Base-by-base conservation (phyloP, 1,140 invertebrate species). In the Tigriopus japonicus region DNA sequence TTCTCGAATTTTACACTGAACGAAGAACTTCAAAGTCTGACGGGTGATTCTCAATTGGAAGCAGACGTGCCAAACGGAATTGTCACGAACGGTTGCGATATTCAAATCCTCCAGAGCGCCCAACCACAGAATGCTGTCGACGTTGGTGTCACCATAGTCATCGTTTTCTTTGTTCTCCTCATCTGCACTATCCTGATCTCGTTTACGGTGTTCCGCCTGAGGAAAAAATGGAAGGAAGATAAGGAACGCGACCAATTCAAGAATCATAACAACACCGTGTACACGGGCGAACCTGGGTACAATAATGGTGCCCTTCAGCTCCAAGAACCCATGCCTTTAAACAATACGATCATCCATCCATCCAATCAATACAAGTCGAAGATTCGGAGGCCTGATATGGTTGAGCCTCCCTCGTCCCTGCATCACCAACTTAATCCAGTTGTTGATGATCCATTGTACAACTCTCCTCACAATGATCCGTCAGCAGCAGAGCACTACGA, bases 81-180 rank as follows among this genome's bases (percentile, higher is more conserved):
- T 49, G 14, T 41, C 17, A 13, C 15, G 15, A 42, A 6, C 15
- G 55, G 55, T 23, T 58, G 55, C 15, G 55, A 58, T 40, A 14
- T 58, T 14, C 17, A 58, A 7, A 41, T 58, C 17, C 55, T 58
- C 6, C 17, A 42, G 63, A 43, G 63, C 63, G 42, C 59, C 17
- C 21, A 42, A 19, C 19, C 58, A 23, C 42, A 24, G 19, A 28
- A 90, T 75, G 87, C 87, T 0, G 71, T 93, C 0, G 87, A 84
- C 66, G 87, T 93, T 45, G 88, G 89, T 35, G 84, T 92, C 41
- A 90, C 87, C 1, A 73, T 96, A 21, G 87, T 96, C 0, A 89
- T 95, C 51, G 85, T 93, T 3, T 95, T 96, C 73, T 93, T 96
- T 67, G 81, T 90, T 1, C 85, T 89, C 52, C 72, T 93, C 10